phyloP scores from a whole-genome alignment of 2,888 invertebrate species.

The Druceiella hillmani region DNA sequence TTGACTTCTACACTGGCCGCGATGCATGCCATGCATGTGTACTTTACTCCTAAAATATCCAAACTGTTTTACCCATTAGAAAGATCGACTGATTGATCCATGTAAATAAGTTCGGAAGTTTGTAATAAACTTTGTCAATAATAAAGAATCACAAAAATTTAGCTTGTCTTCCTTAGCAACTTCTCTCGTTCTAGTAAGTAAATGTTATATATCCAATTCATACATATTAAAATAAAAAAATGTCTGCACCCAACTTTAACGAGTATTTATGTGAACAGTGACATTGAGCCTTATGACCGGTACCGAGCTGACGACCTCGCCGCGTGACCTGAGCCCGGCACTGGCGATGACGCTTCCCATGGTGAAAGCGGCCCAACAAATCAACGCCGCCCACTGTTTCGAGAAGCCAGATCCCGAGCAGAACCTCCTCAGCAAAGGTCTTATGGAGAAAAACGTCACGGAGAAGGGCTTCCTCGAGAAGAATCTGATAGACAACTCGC shows the following conservation, averaged over 20 bases:
- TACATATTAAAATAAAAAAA: slow-evolving; percentile 23
- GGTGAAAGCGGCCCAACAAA: slow-evolving; percentile 52
- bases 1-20: too few species aligned
- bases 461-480: slow-evolving; percentile 35
- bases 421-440: slow-evolving; percentile 27
- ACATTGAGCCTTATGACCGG: slow-evolving; percentile 43
- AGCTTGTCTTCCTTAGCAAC: too few species aligned
- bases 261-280: slow-evolving; percentile 8
- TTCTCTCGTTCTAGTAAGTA: too few species aligned
- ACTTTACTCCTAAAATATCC: too few species aligned
- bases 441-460: slow-evolving; percentile 35
- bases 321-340: slow-evolving; percentile 59
- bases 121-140: too few species aligned
- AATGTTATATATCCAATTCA: slow-evolving; percentile 2
- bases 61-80: too few species aligned
- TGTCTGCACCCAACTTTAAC: slow-evolving; percentile 12
- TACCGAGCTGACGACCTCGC: slow-evolving; percentile 61
- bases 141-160: too few species aligned
- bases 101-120: too few species aligned
- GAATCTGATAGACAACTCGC: slow-evolving; percentile 32
- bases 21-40: too few species aligned
- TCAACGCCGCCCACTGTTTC: slow-evolving; percentile 43
- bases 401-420: slow-evolving; percentile 34
- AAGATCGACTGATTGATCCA: too few species aligned
- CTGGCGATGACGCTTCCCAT: slow-evolving; percentile 56